Evolutionary conservation across 2,113 vertebrate genomes (phyloP).

Genomic region (Gorsachius goisagi): DNA sequence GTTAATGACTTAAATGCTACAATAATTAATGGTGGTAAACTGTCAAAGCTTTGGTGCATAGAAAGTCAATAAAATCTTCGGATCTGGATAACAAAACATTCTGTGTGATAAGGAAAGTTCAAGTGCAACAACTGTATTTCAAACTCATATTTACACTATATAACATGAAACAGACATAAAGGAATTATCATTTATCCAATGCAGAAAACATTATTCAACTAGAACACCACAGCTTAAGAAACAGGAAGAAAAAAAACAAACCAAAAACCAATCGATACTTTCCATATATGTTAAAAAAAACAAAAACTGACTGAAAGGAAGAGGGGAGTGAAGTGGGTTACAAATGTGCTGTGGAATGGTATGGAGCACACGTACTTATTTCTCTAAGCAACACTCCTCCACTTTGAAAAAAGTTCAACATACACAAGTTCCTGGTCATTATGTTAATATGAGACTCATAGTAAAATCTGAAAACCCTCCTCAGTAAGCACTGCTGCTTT

Average conservation of each 20-base stretch:
- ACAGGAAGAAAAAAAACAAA: not conserved
- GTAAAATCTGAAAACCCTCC: not conserved
- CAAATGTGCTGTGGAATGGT: conserved; percentile 30
- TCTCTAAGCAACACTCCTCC: not conserved
- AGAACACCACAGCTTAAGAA: conserved; percentile 33
- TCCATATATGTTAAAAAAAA: not conserved
- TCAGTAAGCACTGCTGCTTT: not conserved
- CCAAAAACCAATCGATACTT: not conserved
- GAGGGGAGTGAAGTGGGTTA: conserved; percentile 19
- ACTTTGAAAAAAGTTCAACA: not conserved
- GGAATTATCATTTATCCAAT: not conserved
- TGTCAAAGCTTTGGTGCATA: conserved; percentile 52
- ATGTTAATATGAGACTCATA: not conserved
- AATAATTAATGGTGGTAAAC: conserved; percentile 28
- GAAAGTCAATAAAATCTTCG: not conserved
- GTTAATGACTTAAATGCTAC: conserved; percentile 2
- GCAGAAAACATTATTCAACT: conserved; percentile 1
- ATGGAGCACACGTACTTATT: conserved; percentile 3
- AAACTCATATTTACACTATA: conserved; percentile 31
- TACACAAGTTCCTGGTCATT: not conserved
- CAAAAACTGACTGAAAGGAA: conserved; percentile 9
- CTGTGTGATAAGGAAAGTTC: conserved; percentile 15
- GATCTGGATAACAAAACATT: conserved; percentile 19
- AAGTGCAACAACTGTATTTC: conserved; percentile 33
- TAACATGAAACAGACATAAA: conserved; percentile 31